Conservation (phyloP, 2,113 vertebrate species). For the Petrocephalus zakoni region DNA sequence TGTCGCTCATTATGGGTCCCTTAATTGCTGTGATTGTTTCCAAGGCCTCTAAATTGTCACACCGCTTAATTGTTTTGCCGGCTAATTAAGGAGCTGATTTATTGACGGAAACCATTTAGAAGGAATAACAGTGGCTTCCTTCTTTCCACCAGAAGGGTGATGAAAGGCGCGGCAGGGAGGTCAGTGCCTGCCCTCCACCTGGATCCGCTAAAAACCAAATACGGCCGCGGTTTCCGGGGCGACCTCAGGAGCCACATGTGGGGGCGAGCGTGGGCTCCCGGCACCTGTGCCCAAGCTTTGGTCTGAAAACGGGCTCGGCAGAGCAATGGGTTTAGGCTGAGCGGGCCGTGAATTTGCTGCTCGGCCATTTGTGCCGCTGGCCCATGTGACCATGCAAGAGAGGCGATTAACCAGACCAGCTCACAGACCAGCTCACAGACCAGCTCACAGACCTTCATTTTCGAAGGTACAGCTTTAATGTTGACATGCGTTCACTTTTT, state of each 20-base stretch:
- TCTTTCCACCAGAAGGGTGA: not conserved
- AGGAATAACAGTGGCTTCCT: constrained; percentile 13
- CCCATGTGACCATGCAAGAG: not conserved
- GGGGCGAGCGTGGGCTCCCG: not conserved
- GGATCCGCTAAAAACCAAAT: not conserved
- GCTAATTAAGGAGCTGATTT: constrained; percentile 49
- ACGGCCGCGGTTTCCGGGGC: not conserved
- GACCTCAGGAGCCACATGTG: not conserved
- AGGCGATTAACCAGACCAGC: not conserved
- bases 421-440: no score
- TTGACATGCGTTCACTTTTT: not conserved
- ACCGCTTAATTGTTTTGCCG: constrained; percentile 43
- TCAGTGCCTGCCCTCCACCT: not conserved
- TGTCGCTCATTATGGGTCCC: constrained; percentile 33
- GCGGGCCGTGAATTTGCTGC: not conserved
- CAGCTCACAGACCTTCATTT: constrained; percentile 30
- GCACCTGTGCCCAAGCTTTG: not conserved
- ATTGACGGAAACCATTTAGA: constrained; percentile 40
- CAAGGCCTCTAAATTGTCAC: constrained; percentile 40
- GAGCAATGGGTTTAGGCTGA: not conserved
- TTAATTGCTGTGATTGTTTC: constrained; percentile 12
- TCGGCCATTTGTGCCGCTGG: not conserved
- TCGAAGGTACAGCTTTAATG: not conserved
- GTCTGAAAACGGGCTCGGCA: not conserved
- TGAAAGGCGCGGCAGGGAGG: not conserved